These are phyloP conservation scores for Periophthalmus modestus DNA, from an alignment of 2,113 vertebrate genomes.

Conservation along the genomic window DNA sequence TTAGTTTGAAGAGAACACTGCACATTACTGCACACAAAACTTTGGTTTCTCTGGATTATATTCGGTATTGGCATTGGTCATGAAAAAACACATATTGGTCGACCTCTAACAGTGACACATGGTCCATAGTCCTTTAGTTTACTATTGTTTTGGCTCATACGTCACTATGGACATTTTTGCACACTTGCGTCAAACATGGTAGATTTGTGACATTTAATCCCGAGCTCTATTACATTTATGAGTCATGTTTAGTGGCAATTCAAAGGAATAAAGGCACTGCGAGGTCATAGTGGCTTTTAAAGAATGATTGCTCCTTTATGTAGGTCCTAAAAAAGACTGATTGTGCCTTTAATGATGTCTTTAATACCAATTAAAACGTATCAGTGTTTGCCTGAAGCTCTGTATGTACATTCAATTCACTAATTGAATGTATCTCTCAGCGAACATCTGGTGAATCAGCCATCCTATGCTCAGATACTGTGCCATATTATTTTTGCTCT, in stretches of 20 bases:
- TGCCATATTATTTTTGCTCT: slow-evolving; percentile 32
- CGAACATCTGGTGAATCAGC: slow-evolving; percentile 44
- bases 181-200: background rate
- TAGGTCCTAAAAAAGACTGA: slow-evolving; percentile 6
- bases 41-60: too few relatives aligned
- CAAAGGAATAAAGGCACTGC: background rate
- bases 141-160: too few relatives aligned
- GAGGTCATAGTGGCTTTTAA: background rate
- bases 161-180: too few relatives aligned
- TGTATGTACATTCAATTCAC: background rate
- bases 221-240: too few relatives aligned
- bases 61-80: too few relatives aligned
- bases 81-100: too few relatives aligned
- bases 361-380: slow-evolving; percentile 56
- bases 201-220: too few relatives aligned
- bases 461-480: slow-evolving; percentile 28
- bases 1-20: too few relatives aligned
- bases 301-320: slow-evolving; percentile 13
- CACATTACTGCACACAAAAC: too few relatives aligned
- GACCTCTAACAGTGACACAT: too few relatives aligned
- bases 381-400: slow-evolving; percentile 26
- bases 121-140: too few relatives aligned
- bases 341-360: slow-evolving; percentile 33
- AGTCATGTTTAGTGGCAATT: background rate
- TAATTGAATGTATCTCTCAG: slow-evolving; percentile 36